Evolutionary conservation across 2,113 vertebrate genomes (phyloP).

Genomic region (Ascaphus truei): DNA sequence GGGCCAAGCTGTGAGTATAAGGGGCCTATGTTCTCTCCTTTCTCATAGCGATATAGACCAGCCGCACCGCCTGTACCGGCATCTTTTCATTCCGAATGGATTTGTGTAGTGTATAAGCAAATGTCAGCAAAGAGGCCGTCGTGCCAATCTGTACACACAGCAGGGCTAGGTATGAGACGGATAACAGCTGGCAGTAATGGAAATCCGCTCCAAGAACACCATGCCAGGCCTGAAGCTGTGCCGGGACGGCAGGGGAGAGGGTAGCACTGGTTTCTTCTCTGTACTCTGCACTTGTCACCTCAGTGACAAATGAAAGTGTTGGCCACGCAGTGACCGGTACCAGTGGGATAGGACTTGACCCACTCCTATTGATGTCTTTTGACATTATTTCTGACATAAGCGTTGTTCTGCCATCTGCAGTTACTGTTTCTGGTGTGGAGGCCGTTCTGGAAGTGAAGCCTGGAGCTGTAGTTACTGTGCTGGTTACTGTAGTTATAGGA

Average conservation of each 20-base stretch:
- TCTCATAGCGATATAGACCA: conserved; percentile 14
- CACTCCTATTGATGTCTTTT: background rate
- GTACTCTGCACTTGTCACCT: rapidly evolving
- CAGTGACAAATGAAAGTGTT: rapidly evolving
- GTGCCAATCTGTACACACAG: conserved; percentile 54
- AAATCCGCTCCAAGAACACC: background rate
- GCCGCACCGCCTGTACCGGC: rapidly evolving
- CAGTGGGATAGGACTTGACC: background rate
- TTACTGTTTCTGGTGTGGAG: background rate
- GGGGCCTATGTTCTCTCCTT: background rate
- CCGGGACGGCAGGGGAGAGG: rapidly evolving
- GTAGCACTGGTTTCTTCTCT: background rate
- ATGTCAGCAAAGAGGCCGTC: conserved; percentile 42
- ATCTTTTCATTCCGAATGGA: conserved; percentile 14
- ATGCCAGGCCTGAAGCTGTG: rapidly evolving
- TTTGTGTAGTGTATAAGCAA: conserved; percentile 47
- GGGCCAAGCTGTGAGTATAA: no score
- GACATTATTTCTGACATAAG: background rate
- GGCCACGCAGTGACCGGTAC: background rate
- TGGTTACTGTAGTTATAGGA: background rate
- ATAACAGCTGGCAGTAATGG: conserved; percentile 41
- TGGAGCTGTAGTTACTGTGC: background rate
- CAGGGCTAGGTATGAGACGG: conserved; percentile 42
- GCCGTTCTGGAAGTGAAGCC: background rate
- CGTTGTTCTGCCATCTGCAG: background rate